A percentile compares a stretch with the other conserved stretches of the same genome.
Conservation (phyloP, 2,113 vertebrate species). For the Archocentrus centrarchus region DNA sequence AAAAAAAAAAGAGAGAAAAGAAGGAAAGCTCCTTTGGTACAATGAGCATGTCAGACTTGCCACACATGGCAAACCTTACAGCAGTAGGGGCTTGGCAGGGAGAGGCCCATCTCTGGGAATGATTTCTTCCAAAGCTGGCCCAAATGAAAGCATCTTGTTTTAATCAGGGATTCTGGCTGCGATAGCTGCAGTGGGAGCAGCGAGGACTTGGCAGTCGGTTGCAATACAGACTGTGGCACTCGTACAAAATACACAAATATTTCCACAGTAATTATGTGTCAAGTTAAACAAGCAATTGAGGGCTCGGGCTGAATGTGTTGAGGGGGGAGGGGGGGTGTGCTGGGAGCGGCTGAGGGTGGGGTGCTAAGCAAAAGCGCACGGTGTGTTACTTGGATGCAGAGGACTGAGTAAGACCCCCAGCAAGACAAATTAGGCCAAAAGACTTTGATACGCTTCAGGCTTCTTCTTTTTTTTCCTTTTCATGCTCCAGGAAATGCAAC, state of each 20-base stretch:
- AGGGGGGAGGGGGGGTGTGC: constrained; percentile 51
- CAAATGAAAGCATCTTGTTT: constrained; percentile 86
- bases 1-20: not conserved
- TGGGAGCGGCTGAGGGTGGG: constrained; percentile 1
- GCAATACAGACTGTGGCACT: constrained; percentile 79
- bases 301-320: constrained; percentile 76
- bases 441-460: constrained; percentile 70
- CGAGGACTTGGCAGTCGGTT: constrained; percentile 81
- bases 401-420: constrained; percentile 74
- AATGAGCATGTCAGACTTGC: constrained; percentile 72
- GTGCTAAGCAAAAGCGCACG: constrained; percentile 57
- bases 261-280: constrained; percentile 87
- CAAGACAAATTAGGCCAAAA: constrained; percentile 80
- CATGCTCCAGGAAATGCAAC: constrained; percentile 58
- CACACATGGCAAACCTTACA: constrained; percentile 72
- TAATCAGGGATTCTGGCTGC: constrained; percentile 85
- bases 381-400: constrained; percentile 68
- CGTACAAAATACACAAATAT: constrained; percentile 87
- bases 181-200: constrained; percentile 79
- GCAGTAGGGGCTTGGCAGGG: constrained; percentile 78
- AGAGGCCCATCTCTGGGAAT: constrained; percentile 78
- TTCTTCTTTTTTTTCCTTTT: constrained; percentile 56
- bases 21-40: constrained; percentile 53
- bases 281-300: constrained; percentile 86
- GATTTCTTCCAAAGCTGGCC: constrained; percentile 83